phyloP scores from a whole-genome alignment of 2,113 vertebrate species.

The Quiscalus mexicanus region DNA sequence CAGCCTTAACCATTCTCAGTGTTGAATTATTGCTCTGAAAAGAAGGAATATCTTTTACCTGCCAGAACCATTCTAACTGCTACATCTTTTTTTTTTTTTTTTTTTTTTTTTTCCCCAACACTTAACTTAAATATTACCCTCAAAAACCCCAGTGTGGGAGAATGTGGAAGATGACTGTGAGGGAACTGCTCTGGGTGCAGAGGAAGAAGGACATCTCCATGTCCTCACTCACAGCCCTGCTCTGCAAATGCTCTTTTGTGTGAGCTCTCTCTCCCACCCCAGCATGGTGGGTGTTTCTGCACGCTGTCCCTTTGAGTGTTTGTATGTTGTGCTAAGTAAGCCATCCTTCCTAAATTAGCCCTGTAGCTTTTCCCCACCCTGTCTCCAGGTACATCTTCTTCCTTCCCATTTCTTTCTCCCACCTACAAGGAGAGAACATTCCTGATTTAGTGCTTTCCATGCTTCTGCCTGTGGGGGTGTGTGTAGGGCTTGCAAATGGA shows the following conservation, averaged over 20 bases:
- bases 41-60: not conserved
- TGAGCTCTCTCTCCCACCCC: not conserved
- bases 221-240: not conserved
- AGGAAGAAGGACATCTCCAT: not conserved
- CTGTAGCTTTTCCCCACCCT: not conserved
- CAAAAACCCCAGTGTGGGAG: not conserved
- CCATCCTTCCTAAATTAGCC: slow-evolving; percentile 46
- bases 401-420: slow-evolving; percentile 57
- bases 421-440: slow-evolving; percentile 44
- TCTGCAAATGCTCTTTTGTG: slow-evolving; percentile 28
- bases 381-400: slow-evolving; percentile 60
- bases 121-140: not conserved
- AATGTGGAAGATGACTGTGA: not conserved
- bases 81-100: not conserved
- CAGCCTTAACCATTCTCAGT: not conserved
- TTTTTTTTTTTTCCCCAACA: not conserved
- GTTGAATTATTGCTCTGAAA: not conserved
- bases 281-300: not conserved
- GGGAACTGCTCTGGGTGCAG: not conserved
- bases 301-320: slow-evolving; percentile 21
- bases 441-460: slow-evolving; percentile 6
- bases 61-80: not conserved
- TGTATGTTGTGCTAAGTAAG: slow-evolving; percentile 21
- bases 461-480: slow-evolving; percentile 49
- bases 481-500: slow-evolving; percentile 22